phyloP scores from a whole-genome alignment of 2,797 vertebrate genomes.

The Muscicapa comitata region DNA sequence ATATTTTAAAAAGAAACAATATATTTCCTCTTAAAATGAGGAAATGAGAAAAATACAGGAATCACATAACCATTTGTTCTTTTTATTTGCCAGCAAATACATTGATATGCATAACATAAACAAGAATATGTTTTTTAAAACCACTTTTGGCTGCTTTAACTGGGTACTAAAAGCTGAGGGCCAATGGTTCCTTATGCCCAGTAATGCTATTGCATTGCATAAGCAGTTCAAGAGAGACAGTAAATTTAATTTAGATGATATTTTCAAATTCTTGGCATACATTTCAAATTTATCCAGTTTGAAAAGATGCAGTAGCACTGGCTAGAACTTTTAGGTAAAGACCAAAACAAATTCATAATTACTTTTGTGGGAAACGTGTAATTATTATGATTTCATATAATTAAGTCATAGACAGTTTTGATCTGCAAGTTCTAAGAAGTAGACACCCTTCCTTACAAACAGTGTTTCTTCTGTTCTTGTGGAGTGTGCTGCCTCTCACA shows the following conservation, averaged over 20 bases:
- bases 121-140: not conserved
- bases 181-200: rapidly evolving
- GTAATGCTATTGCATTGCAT: not conserved
- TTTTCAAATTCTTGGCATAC: not conserved
- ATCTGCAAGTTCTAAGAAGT: not conserved
- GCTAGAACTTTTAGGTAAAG: not conserved
- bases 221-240: not conserved
- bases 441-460: not conserved
- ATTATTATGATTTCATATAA: not conserved
- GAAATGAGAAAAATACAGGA: not conserved
- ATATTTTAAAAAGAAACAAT: not conserved
- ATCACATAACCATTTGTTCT: not conserved
- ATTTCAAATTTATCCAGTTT: not conserved
- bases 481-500: not conserved
- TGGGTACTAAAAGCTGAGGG: not conserved
- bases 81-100: not conserved
- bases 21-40: not conserved
- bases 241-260: not conserved
- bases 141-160: not conserved
- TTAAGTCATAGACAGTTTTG: not conserved
- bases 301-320: not conserved
- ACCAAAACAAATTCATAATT: constrained; percentile 49
- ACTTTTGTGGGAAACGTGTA: not conserved
- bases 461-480: not conserved
- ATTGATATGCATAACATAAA: not conserved